Evolutionary conservation across 1,140 invertebrate genomes (phyloP), one percentile per base, ranked within the genome.

Genomic region (Paramacrobiotus metropolitanus): DNA sequence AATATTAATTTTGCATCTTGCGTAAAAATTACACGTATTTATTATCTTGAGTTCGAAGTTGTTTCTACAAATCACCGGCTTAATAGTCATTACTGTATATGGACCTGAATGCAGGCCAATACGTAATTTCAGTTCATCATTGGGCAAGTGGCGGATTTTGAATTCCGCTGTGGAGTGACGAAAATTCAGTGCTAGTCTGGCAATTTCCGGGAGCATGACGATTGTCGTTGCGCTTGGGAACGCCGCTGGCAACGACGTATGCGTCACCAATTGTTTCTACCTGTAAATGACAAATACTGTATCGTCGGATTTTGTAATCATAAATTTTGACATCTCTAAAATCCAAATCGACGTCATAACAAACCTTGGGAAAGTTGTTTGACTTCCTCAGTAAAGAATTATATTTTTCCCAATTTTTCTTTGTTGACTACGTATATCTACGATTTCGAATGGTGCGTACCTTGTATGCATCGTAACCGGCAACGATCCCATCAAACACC

Each of bases 401-500:
- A n/a, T n/a, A n/a, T n/a, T n/a, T n/a, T n/a, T n/a, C n/a, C n/a
- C n/a, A n/a, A 21, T 21, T 9, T 28, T 29, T 29, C 40, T 15
- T 20, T 29, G 9, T 21, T 21, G 40, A 20, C n/a, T 40, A 40
- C 9, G 9, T 40, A 15, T 40, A 40, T 40, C 9, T 40, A 40
- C n/a, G 34, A 15, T 59, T 45, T 28, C 21, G 9, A 21, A 59
- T 24, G 30, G 30, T 45, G n/a, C 61, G 45, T 59, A 55, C 48
- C 48, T 55, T 55, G 48, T 55, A 55, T 9, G 48, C 48, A 24
- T 55, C 48, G 21, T 20, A 55, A 15, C 21, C 21, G 15, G 21
- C 15, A 24, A 24, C 24, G 15, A 24, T 24, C 9, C 48, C 48
- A 24, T 55, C 48, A 24, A 55, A 85, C 63, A 79, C 81, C 0